Base-by-base conservation (phyloP, 2,888 invertebrate genomes). In the Aradus depressus region DNA sequence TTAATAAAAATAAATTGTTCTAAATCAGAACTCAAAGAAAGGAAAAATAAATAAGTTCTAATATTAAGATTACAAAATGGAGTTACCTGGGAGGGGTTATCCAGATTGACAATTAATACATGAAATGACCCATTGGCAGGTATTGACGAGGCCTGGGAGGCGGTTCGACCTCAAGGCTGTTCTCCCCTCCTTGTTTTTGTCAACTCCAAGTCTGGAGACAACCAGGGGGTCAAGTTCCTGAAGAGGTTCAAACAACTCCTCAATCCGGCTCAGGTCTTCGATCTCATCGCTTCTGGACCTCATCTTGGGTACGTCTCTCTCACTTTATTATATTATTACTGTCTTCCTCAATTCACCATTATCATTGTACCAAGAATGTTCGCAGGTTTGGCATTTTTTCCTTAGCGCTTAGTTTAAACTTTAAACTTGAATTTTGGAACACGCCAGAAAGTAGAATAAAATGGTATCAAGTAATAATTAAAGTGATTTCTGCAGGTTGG, bases 241-340 rank as follows among this genome's bases (percentile, higher is more conserved):
- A 77, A 93, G 48, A 80, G 92, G 58, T 95, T 96, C 72, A 91
- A 88, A 68, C 93, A 95, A 69, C 76, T 96, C 51, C 74, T 96
- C 53, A 96, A 96, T 72, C 96, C 96, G 12, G 92, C 93, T 53
- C 96, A 97, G 73, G 95, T 96, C 54, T 97, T 95, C 69, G 96
- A 96, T 73, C 80, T 97, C 64, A 90, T 92, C 68, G 85, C 82
- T 58, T 83, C 83, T 28, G 80, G 80, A 45, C 79, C 80, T 42
- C 86, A 88, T 4, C 86, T 92, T 38, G 81, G 92, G 71, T 79
- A 80, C 62, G 84, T 51, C 21, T 50, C 5, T 31, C 4, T 19
- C 18, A 10, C n/a, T n/a, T n/a, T n/a, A n/a, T n/a, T n/a, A n/a
- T n/a, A n/a, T n/a, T n/a, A n/a, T n/a, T n/a, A n/a, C n/a, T n/a